Base-by-base conservation (phyloP, 1,140 invertebrate genomes). In the Zaprionus davidi region DNA sequence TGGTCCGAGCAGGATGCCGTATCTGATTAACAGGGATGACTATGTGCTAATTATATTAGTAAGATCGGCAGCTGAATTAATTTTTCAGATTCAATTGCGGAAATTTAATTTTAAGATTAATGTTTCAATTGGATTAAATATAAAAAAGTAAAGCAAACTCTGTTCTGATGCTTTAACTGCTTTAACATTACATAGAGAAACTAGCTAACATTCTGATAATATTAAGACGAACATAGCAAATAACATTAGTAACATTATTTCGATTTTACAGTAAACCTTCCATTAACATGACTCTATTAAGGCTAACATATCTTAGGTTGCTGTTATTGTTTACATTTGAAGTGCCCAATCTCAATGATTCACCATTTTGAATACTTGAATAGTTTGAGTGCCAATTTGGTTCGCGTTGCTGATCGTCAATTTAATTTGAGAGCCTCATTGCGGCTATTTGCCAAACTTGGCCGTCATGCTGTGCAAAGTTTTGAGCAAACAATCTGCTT, bases 401-500 rank as follows among this genome's bases (percentile, higher is more conserved):
- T 13, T 51, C 46, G 46, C 17, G 0, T 20, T 13, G 58, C 56
- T 34, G 46, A 76, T 76, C 76, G 55, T 76, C 72, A 82, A 79
- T 82, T 71, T 67, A 64, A 64, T 64, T 70, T 56, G 41, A 55
- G 66, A 57, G 65, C 41, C 28, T 31, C n/a, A 20, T 34, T 28
- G 49, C 15, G 34, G 49, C 15, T 26, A 28, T 58, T 55, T 20
- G 17, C 36, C 17, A 24, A 58, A 62, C 26, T 56, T 46, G 28
- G 24, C 41, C 58, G 68, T 9, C 41, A 68, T 53, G 59, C 12
- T 65, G 26, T 56, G 38, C 11, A 64, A 77, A 79, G 63, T 83
- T 87, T 75, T 70, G 38, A 44, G 65, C 46, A 76, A 88, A 81
- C 79, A 82, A 80, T 77, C 67, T 71, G 69, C 55, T 49, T 66